Conservation (phyloP, 2,888 invertebrate species). For the Trissolcus japonicus region DNA sequence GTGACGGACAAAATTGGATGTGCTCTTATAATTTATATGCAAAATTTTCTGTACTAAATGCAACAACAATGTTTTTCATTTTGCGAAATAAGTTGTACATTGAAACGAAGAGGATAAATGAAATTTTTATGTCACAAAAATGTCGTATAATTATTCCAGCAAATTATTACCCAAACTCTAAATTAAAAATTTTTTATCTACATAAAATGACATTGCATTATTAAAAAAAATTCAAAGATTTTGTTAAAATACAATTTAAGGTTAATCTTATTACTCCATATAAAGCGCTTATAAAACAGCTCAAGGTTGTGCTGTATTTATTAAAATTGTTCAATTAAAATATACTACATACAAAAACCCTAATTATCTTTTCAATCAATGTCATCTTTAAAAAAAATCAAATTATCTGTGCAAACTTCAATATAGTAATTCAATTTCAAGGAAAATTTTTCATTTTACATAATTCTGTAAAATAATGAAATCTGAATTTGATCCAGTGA, state of each 20-base stretch:
- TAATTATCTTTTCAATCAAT: slow-evolving; percentile 33
- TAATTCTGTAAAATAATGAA: slow-evolving; percentile 18
- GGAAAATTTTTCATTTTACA: too few species aligned
- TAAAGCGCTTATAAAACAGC: too few species aligned
- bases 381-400: slow-evolving; percentile 11
- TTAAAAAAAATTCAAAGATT: too few species aligned
- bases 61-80: slow-evolving; percentile 20
- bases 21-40: slow-evolving; percentile 38
- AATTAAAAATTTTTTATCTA: too few species aligned
- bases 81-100: slow-evolving; percentile 15
- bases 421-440: slow-evolving; percentile 24
- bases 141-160: slow-evolving; percentile 25
- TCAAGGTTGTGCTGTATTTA: too few species aligned
- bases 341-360: slow-evolving; percentile 32
- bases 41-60: slow-evolving; percentile 29
- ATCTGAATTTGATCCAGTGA: slow-evolving; percentile 41
- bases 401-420: slow-evolving; percentile 30
- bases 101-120: slow-evolving; percentile 22
- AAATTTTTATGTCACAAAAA: slow-evolving; percentile 26
- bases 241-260: background rate
- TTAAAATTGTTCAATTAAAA: slow-evolving; percentile 21
- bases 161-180: slow-evolving; percentile 22
- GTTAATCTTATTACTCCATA: too few species aligned
- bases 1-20: slow-evolving; percentile 46
- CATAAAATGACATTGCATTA: background rate